Percentiles rank a stretch among this genome's conserved stretches.
These are phyloP conservation scores for Pyrgus malvae DNA, from an alignment of 2,888 invertebrate species.

Conservation along the genomic window DNA sequence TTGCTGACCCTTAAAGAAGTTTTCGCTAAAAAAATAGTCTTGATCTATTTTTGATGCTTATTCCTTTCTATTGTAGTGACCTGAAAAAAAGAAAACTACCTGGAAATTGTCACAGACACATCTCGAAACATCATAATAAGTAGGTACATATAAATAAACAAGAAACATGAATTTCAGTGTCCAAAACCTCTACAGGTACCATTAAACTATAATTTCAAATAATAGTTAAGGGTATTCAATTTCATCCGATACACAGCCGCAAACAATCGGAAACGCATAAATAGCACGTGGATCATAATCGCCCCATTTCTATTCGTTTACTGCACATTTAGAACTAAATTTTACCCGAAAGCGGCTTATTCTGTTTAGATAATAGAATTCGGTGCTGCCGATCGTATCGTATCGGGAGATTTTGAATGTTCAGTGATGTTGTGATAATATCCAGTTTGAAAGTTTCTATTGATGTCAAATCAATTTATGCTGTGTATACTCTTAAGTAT, in stretches of 20 bases:
- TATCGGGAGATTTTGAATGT: slow-evolving; percentile 9
- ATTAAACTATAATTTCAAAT: neutral
- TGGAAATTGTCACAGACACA: too few species aligned
- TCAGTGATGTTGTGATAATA: neutral
- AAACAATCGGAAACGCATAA: slow-evolving; percentile 41
- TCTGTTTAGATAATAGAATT: slow-evolving; percentile 23
- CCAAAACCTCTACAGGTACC: too few species aligned
- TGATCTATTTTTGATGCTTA: too few species aligned
- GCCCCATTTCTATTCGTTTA: slow-evolving; percentile 39
- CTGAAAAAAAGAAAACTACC: too few species aligned
- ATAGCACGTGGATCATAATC: slow-evolving; percentile 39
- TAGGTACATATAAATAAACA: too few species aligned
- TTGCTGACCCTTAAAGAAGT: too few species aligned
- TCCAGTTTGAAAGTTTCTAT: neutral
- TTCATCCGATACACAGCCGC: slow-evolving; percentile 11
- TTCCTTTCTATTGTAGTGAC: too few species aligned
- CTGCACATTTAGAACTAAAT: slow-evolving; percentile 22
- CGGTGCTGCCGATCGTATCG: slow-evolving; percentile 7
- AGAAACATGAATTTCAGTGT: too few species aligned
- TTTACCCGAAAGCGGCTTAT: slow-evolving; percentile 24
- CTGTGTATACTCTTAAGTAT: neutral
- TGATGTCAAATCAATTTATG: neutral
- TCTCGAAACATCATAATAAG: too few species aligned
- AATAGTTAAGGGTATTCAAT: neutral
- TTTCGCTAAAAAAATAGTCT: too few species aligned